Evolutionary conservation across 1,140 invertebrate genomes (phyloP).

Genomic region (Macrobrachium nipponense): DNA sequence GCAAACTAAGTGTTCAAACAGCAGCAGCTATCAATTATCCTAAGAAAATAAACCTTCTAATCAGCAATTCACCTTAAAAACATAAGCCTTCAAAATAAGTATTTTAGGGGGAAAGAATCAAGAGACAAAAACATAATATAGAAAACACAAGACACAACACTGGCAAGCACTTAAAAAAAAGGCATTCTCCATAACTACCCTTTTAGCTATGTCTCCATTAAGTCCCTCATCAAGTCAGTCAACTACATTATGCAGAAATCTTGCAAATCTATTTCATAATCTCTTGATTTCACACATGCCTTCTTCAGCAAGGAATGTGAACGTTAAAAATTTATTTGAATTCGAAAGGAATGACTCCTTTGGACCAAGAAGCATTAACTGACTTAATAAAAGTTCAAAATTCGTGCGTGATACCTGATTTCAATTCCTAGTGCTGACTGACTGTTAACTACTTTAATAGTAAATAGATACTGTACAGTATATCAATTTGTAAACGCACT

Average conservation of each 20-base stretch:
- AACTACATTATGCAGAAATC: background rate
- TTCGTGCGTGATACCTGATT: conserved; percentile 19
- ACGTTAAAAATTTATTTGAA: too few species aligned
- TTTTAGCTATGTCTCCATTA: background rate
- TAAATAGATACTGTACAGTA: conserved; percentile 18
- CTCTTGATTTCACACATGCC: too few species aligned
- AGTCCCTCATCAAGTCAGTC: background rate
- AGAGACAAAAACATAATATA: conserved; percentile 5
- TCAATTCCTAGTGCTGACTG: conserved; percentile 39
- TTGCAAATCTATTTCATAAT: too few species aligned
- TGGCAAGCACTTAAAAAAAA: conserved; percentile 38
- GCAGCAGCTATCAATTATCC: too few species aligned
- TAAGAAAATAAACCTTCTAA: too few species aligned
- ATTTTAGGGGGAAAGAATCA: background rate
- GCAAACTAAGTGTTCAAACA: too few species aligned
- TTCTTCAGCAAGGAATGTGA: too few species aligned
- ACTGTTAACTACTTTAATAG: conserved; percentile 29
- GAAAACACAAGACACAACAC: conserved; percentile 27
- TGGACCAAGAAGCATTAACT: conserved; percentile 21
- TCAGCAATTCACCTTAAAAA: too few species aligned
- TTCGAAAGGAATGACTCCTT: too few species aligned
- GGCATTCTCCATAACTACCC: background rate
- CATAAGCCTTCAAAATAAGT: too few species aligned
- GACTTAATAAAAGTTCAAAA: conserved; percentile 17
- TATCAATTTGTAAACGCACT: conserved; percentile 42